Evolutionary conservation across 2,797 vertebrate genomes (phyloP).

Genomic region (Potorous gilbertii): DNA sequence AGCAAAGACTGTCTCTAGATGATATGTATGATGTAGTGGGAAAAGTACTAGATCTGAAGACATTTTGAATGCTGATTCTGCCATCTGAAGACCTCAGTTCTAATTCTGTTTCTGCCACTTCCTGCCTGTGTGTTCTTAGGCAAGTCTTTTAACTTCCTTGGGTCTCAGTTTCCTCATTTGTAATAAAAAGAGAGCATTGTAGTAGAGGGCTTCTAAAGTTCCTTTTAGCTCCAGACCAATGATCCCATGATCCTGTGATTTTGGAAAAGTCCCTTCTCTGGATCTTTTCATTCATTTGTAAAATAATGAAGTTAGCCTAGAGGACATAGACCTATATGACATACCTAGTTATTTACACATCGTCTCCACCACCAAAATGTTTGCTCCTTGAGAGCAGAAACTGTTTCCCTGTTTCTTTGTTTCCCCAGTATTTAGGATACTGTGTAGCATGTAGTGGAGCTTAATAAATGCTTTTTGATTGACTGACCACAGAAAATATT

Average conservation of each 20-base stretch:
- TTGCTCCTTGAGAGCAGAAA: neutral
- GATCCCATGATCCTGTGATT: neutral
- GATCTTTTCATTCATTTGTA: neutral
- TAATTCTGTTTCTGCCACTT: neutral
- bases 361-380: neutral
- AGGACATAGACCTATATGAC: neutral
- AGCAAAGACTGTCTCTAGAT: neutral
- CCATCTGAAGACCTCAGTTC: neutral
- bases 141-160: neutral
- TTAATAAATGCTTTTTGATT: conserved; percentile 64
- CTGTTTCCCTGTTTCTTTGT: neutral
- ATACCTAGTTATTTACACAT: neutral
- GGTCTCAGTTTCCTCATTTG: neutral
- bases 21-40: neutral
- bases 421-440: neutral
- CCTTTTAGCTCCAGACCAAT: neutral
- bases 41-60: neutral
- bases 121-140: neutral
- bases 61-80: neutral
- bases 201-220: neutral
- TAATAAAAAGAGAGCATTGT: neutral
- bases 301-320: neutral
- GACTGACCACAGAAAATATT: conserved; percentile 76
- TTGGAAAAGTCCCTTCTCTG: neutral
- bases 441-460: neutral